Percentiles rank a stretch among this genome's conserved stretches.
phyloP scores from a whole-genome alignment of 92 coral and sea anemone species.

The Umimayanthus chanpuru region DNA sequence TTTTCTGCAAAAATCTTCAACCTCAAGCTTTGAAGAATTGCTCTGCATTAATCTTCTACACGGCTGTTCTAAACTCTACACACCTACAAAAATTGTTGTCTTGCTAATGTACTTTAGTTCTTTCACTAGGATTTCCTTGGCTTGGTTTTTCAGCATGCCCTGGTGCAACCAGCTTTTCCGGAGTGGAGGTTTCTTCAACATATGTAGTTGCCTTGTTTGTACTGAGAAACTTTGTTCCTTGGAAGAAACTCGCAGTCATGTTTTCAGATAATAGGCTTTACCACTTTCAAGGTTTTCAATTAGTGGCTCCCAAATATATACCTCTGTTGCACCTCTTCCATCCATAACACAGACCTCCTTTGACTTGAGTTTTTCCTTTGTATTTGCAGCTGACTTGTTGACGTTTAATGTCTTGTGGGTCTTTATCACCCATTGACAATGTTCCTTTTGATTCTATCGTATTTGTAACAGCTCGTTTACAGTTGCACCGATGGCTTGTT shows the following conservation, averaged over 20 bases:
- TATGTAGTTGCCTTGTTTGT: constrained; percentile 31
- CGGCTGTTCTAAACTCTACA: constrained; percentile 36
- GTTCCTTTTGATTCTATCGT: constrained; percentile 43
- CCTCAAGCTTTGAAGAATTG: no score
- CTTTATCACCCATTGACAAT: constrained; percentile 16
- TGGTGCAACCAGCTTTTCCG: constrained; percentile 7
- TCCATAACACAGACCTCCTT: constrained; percentile 44
- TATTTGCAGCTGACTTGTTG: not conserved
- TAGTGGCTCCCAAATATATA: constrained; percentile 36
- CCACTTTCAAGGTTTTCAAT: constrained; percentile 31
- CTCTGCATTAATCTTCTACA: constrained; percentile 7
- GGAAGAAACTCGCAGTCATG: constrained; percentile 33
- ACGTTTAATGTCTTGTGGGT: constrained; percentile 15
- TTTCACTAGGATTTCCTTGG: not conserved
- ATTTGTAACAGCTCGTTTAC: constrained; percentile 24
- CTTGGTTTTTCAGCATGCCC: constrained; percentile 13
- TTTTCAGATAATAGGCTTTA: constrained; percentile 39
- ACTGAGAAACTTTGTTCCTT: constrained; percentile 16
- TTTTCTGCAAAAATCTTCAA: no score
- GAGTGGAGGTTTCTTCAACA: constrained; percentile 3
- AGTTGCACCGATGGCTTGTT: constrained; percentile 14
- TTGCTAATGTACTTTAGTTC: constrained; percentile 38
- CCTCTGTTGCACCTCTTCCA: constrained; percentile 28
- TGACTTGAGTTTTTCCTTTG: not conserved
- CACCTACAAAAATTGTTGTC: constrained; percentile 16